Evolutionary conservation across 2,797 vertebrate species (phyloP), one percentile per base, ranked within the genome.

Genomic region (Sebastes oblongus): DNA sequence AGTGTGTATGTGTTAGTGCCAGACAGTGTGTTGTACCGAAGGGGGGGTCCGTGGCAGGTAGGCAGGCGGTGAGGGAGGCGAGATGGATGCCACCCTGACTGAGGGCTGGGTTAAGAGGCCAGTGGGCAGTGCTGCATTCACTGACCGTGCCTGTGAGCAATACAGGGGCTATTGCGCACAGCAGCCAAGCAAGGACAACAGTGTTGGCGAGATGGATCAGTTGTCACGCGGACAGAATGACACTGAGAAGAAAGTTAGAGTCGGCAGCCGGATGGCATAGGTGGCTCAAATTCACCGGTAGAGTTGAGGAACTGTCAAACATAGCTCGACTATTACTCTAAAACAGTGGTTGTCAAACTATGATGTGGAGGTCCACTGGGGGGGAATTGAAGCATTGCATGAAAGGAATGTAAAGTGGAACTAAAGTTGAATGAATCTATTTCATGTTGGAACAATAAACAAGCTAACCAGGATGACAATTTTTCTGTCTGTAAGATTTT

Each of bases 61-160:
- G 74, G 80, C 74, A 81, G 78, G 75, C 67, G 52, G 56, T 50
- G 76, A 75, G 77, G 67, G 84, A 87, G 86, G 77, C 27, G 83
- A 90, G 89, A 92, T 93, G 91, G 87, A 94, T 93, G 75, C 92
- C 87, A 89, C 88, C 81, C 86, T 50, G 78, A 72, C 71, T 78
- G 69, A 67, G 81, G 82, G 82, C 88, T 77, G 83, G 72, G 91
- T 84, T 79, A 56, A 50, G 81, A 83, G 78, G 84, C 81, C 58
- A 78, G 77, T 68, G 73, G 82, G 84, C 87, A 88, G 83, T 61
- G 76, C 78, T 78, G 62, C 72, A 46, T 82, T 86, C 83, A 81
- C 87, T 72, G 86, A 85, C 84, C 58, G 13, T 72, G 80, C 78
- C 81, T 62, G 70, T 88, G 91, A 86, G 90, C 78, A 73, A 75